Conservation (phyloP, 2,888 invertebrate genomes). For the Trissolcus japonicus region DNA sequence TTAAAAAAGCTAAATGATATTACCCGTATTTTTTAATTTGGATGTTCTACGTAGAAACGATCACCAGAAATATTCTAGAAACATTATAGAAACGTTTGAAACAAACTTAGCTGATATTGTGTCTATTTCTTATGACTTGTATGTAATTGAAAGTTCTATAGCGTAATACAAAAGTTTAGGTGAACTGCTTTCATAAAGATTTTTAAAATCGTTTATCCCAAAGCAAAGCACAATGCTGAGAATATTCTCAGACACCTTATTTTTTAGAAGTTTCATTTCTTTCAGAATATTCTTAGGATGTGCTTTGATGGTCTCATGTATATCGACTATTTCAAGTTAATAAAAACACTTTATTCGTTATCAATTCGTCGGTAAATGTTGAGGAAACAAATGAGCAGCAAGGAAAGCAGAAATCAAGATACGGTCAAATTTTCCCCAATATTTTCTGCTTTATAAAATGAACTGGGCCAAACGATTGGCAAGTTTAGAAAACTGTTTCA, state of each 20-base stretch:
- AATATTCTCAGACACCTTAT: too few relatives aligned
- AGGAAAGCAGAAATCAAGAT: conserved; percentile 1
- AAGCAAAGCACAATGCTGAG: too few relatives aligned
- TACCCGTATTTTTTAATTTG: too few relatives aligned
- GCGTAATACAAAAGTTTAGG: conserved; percentile 34
- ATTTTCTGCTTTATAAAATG: not conserved
- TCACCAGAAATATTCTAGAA: too few relatives aligned
- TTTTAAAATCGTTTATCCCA: too few relatives aligned
- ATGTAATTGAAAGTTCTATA: conserved; percentile 21
- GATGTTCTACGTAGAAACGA: too few relatives aligned
- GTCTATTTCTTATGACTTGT: conserved; percentile 16
- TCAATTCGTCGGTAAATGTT: too few relatives aligned
- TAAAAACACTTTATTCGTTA: too few relatives aligned
- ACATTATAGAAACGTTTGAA: too few relatives aligned
- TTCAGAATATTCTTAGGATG: not conserved
- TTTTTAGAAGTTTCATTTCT: not conserved
- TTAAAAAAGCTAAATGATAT: too few relatives aligned
- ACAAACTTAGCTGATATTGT: conserved; percentile 9
- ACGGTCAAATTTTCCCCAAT: not conserved
- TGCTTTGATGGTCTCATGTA: too few relatives aligned
- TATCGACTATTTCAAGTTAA: too few relatives aligned
- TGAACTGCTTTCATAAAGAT: conserved; percentile 12
- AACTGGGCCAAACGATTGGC: conserved; percentile 3
- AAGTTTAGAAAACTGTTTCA: not conserved
- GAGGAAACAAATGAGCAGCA: not conserved